Percentiles rank a stretch among this genome's conserved stretches.
Conservation (phyloP, 23 tunicate species). For the Corella eumyota region DNA sequence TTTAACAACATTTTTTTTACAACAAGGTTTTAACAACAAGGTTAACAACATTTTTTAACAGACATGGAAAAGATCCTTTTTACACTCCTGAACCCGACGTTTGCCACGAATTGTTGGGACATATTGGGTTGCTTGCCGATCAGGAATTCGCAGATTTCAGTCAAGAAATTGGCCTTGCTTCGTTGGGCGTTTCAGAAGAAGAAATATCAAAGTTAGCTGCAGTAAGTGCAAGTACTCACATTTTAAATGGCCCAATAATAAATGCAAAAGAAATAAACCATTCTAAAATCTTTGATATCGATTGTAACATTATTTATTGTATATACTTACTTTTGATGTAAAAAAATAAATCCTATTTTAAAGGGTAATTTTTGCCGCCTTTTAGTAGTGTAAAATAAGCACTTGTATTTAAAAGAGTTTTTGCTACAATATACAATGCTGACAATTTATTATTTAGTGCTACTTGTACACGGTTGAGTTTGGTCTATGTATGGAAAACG, state of each 20-base stretch:
- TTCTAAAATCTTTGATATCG: no score
- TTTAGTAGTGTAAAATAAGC: no score
- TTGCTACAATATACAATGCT: no score
- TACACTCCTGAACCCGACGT: slow-evolving; percentile 99
- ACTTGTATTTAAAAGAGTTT: no score
- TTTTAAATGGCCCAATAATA: not conserved
- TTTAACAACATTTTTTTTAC: not conserved
- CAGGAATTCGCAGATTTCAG: slow-evolving; percentile 77
- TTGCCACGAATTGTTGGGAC: slow-evolving; percentile 96
- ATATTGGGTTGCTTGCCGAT: slow-evolving; percentile 92
- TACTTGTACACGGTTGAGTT: slow-evolving; percentile 90
- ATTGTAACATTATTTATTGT: no score
- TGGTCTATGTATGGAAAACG: slow-evolving; percentile 84
- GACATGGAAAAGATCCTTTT: slow-evolving; percentile 86
- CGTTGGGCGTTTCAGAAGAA: slow-evolving; percentile 88
- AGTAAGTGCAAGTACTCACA: slow-evolving; percentile 19
- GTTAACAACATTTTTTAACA: slow-evolving; percentile 15
- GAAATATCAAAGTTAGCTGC: slow-evolving; percentile 83
- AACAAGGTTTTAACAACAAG: slow-evolving; percentile 31
- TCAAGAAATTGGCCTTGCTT: slow-evolving; percentile 96
- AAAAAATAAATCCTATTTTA: no score
- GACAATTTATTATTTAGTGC: no score
- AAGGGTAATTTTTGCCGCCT: no score
- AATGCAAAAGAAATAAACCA: no score
- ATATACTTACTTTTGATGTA: no score